These are phyloP conservation scores for Sparidentex hasta DNA, from an alignment of 2,797 vertebrate species.

Conservation along the genomic window DNA sequence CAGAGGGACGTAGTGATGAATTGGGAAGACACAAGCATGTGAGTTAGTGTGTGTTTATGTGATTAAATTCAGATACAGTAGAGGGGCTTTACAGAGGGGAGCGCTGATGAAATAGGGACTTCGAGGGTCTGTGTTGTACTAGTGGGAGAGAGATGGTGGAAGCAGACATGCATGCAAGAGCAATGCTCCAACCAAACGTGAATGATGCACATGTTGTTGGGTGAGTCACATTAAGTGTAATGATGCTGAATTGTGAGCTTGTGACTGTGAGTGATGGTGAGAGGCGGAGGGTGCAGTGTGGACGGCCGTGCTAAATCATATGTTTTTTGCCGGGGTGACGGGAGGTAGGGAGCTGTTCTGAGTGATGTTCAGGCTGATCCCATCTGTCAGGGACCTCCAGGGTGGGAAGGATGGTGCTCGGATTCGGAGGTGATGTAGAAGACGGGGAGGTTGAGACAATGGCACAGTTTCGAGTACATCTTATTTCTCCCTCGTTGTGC, in stretches of 20 bases:
- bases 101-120: slow-evolving; percentile 10
- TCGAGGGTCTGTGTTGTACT: slow-evolving; percentile 15
- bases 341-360: slow-evolving; percentile 51
- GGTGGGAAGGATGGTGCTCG: slow-evolving; percentile 48
- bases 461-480: slow-evolving; percentile 30
- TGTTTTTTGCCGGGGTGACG: slow-evolving; percentile 63
- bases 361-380: slow-evolving; percentile 72
- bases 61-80: slow-evolving; percentile 11
- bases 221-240: slow-evolving; percentile 49
- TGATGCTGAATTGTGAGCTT: slow-evolving; percentile 34
- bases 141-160: slow-evolving; percentile 38
- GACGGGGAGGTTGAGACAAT: slow-evolving; percentile 38
- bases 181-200: slow-evolving; percentile 45
- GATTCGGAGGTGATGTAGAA: slow-evolving; percentile 50
- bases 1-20: slow-evolving; percentile 19
- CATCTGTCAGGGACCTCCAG: slow-evolving; percentile 75
- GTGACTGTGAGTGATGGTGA: slow-evolving; percentile 50
- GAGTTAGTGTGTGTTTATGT: slow-evolving; percentile 2
- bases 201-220: slow-evolving; percentile 43
- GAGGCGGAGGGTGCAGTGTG: slow-evolving; percentile 32
- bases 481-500: slow-evolving; percentile 7
- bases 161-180: slow-evolving; percentile 49
- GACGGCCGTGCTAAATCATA: slow-evolving; percentile 59
- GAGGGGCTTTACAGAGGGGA: slow-evolving; percentile 13
- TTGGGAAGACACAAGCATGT: neutral